Evolutionary conservation across 2,797 vertebrate genomes (phyloP), one percentile per base, ranked within the genome.

Genomic region (Pangasius larnaudii): DNA sequence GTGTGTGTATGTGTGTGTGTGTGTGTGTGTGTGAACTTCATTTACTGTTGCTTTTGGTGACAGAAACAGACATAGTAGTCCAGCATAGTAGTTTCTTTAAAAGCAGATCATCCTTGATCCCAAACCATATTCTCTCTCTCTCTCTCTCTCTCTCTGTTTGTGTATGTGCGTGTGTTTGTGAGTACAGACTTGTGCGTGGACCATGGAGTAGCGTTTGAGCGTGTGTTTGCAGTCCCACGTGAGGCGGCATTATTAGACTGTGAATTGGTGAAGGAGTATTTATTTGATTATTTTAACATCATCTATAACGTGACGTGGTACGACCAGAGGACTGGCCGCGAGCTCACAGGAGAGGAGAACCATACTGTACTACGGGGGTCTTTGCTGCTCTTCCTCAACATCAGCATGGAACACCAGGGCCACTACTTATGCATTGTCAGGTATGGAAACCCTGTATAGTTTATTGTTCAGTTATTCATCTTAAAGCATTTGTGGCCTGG

Each of bases 251-350:
- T 84, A 18, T 4, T 91, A 75, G 49, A 72, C 30, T 90, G 91
- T 61, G 36, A 84, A 0, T 7, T 89, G 65, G 56, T 83, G 3
- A 85, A 88, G 53, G 5, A 49, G 0, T 16, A 74, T 53, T 7
- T 87, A 0, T 84, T 85, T 0, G 19, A 81, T 27, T 0, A 30
- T 18, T 3, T 3, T 1, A 67, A 80, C 9, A 88, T 51, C 10
- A 19, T 84, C 2, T 87, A 89, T n/a, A 89, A 90, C 3, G 53
- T 89, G n/a, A 87, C 89, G 1, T 91, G 91, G 91, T 86, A 80
- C 5, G 4, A 89, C 49, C 42, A 67, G n/a, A 79, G 27, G 27
- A 88, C 77, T 0, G 79, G 83, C 22, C 69, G 14, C 0, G 74
- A 89, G 79, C 4, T 90, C 61, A 51, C 49, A 0, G 72, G 51